phyloP scores from a whole-genome alignment of 2,888 invertebrate species.

The Adela reaumurella region DNA sequence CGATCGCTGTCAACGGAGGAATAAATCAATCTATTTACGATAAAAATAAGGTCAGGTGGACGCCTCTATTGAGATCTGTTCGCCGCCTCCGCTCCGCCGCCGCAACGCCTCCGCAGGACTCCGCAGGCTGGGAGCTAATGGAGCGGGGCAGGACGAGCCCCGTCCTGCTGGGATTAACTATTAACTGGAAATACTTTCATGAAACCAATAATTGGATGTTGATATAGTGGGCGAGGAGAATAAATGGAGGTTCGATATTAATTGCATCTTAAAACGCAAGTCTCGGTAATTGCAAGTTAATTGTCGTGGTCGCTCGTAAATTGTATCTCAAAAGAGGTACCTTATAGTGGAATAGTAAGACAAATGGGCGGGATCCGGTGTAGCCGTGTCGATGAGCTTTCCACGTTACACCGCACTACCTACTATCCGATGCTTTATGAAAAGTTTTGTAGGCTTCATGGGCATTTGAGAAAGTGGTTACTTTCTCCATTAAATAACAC shows the following conservation, averaged over 20 bases:
- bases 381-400: not conserved
- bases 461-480: too few species aligned
- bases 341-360: not conserved
- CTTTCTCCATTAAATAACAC: too few species aligned
- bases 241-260: conserved; percentile 22
- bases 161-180: conserved; percentile 6
- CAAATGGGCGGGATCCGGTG: not conserved
- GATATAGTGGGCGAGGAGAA: conserved; percentile 13
- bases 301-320: conserved; percentile 28
- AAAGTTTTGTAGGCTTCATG: too few species aligned
- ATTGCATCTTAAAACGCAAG: conserved; percentile 26
- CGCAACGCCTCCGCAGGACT: too few species aligned
- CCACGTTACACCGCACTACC: too few species aligned
- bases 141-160: conserved; percentile 9
- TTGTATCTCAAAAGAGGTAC: conserved; percentile 7
- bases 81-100: too few species aligned
- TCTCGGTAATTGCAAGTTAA: conserved; percentile 30
- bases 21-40: too few species aligned
- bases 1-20: too few species aligned
- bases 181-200: conserved; percentile 4
- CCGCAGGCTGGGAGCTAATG: conserved; percentile 19
- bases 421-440: too few species aligned
- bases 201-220: conserved; percentile 8
- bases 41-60: too few species aligned
- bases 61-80: too few species aligned